phyloP scores from a whole-genome alignment of 2,888 invertebrate genomes.

The Drosophila mimetica region DNA sequence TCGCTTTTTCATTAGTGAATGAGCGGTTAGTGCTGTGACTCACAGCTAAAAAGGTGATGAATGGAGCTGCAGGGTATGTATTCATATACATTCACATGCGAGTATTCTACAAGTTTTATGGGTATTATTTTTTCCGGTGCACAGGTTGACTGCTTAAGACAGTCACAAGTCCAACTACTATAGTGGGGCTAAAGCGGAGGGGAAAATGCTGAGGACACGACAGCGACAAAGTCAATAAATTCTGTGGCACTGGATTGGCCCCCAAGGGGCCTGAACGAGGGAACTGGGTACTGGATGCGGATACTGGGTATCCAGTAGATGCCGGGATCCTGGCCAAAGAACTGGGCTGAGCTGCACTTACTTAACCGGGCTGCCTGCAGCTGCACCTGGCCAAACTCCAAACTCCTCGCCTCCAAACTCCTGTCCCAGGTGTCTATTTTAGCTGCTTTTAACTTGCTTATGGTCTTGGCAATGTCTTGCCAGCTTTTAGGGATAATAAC shows the following conservation, averaged over 20 bases:
- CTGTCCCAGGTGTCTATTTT: constrained; percentile 78
- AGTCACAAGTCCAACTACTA: constrained; percentile 6
- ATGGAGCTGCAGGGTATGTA: too few species aligned
- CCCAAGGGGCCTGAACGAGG: constrained; percentile 31
- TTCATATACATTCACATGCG: too few species aligned
- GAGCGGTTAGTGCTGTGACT: too few species aligned
- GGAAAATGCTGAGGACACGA: constrained; percentile 48
- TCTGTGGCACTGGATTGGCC: constrained; percentile 73
- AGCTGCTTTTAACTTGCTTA: constrained; percentile 76
- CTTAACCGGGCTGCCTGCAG: constrained; percentile 54
- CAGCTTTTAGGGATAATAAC: constrained; percentile 69
- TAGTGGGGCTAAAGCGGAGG: constrained; percentile 9
- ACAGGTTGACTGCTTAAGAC: not conserved
- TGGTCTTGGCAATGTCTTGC: constrained; percentile 63
- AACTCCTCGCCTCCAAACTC: constrained; percentile 13
- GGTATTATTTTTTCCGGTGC: too few species aligned
- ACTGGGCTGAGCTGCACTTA: constrained; percentile 60
- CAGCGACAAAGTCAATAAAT: constrained; percentile 76
- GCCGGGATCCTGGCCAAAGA: constrained; percentile 3
- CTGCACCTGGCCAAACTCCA: constrained; percentile 29
- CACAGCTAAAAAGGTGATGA: too few species aligned
- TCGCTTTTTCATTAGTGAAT: too few species aligned
- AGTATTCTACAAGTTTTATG: too few species aligned
- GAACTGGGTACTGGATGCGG: not conserved
- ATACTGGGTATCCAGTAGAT: too few species aligned